Conservation (phyloP, 1,140 invertebrate genomes). For the Microplitis mediator region DNA sequence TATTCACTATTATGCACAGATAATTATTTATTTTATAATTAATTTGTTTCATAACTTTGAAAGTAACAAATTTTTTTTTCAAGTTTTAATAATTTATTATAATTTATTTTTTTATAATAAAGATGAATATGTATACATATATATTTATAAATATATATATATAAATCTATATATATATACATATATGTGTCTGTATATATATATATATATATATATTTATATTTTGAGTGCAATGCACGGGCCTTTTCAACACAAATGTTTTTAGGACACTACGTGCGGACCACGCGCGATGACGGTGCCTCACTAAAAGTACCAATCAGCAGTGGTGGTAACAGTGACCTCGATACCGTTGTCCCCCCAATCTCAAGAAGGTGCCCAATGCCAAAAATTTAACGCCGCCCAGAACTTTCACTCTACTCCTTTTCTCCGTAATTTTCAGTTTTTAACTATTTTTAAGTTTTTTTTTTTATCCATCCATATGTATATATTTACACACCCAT, state of each 20-base stretch:
- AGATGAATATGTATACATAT: too few relatives aligned
- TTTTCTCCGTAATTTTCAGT: conserved; percentile 25
- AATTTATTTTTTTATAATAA: too few relatives aligned
- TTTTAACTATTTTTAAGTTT: conserved; percentile 11
- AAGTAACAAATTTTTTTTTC: too few relatives aligned
- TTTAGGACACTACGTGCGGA: conserved; percentile 48
- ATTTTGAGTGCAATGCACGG: background rate
- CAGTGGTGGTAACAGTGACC: conserved; percentile 50
- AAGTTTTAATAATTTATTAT: too few relatives aligned
- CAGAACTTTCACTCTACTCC: conserved; percentile 57
- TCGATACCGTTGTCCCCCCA: conserved; percentile 46
- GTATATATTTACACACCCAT: background rate
- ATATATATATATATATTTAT: background rate
- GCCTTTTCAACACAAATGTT: conserved; percentile 29
- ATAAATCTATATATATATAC: too few relatives aligned
- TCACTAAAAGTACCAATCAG: conserved; percentile 32
- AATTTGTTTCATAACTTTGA: too few relatives aligned
- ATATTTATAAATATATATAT: too few relatives aligned
- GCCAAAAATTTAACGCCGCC: conserved; percentile 49
- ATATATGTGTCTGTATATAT: background rate
- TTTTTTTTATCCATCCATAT: conserved; percentile 1
- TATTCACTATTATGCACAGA: background rate
- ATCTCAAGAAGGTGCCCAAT: conserved; percentile 53
- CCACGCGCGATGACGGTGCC: conserved; percentile 43
- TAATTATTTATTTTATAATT: too few relatives aligned